Evolutionary conservation across 2,113 vertebrate genomes (phyloP).

Genomic region (Numenius arquata): DNA sequence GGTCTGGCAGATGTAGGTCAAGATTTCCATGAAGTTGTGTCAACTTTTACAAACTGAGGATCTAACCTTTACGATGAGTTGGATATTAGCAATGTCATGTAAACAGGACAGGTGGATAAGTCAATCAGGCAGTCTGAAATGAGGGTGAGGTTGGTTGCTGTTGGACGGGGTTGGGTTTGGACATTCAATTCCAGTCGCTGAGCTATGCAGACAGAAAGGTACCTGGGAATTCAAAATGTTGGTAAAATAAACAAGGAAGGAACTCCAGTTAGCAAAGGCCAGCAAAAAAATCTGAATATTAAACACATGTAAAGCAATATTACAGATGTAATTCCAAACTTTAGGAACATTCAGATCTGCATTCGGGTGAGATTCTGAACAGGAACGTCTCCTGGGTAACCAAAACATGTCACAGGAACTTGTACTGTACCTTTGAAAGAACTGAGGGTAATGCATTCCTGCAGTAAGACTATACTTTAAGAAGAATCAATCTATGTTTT

Average conservation of each 20-base stretch:
- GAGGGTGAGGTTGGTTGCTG: background rate
- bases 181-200: background rate
- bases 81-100: background rate
- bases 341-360: background rate
- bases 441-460: background rate
- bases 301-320: background rate
- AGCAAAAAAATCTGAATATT: background rate
- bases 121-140: background rate
- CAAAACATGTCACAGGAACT: background rate
- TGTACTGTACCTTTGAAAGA: background rate
- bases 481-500: background rate
- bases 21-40: background rate
- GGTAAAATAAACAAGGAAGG: background rate
- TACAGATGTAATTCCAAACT: background rate
- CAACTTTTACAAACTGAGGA: background rate
- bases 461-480: background rate
- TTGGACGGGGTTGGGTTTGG: background rate
- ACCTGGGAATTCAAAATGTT: background rate
- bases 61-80: background rate
- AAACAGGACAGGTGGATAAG: background rate
- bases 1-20: background rate
- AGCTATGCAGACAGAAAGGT: background rate
- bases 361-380: background rate
- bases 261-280: background rate
- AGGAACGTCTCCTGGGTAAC: background rate